These are phyloP conservation scores for Harpagifer antarcticus DNA, from an alignment of 2,797 vertebrate genomes.

Conservation along the genomic window DNA sequence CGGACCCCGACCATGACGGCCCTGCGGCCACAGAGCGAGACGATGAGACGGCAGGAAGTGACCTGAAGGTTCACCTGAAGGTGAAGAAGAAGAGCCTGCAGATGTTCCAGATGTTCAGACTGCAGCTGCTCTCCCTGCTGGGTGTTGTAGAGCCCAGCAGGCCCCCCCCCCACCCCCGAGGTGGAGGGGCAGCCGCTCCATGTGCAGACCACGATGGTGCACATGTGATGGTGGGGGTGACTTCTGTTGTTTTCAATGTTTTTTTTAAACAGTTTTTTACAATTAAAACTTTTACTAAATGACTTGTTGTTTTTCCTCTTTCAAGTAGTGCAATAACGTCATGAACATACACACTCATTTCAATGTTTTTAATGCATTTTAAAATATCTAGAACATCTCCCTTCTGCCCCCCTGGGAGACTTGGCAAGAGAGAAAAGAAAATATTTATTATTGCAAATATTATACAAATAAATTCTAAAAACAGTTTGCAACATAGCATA, in stretches of 20 bases:
- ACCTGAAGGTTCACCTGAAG: slow-evolving; percentile 19
- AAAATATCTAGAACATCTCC: no score
- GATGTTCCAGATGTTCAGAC: slow-evolving; percentile 5
- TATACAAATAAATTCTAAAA: no score
- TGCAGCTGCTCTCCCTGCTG: slow-evolving; percentile 29
- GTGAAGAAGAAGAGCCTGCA: slow-evolving; percentile 11
- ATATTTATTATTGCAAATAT: no score
- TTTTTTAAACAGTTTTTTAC: slow-evolving; percentile 26
- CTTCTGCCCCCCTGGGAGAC: no score
- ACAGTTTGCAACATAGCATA: no score
- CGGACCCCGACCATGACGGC: slow-evolving; percentile 75
- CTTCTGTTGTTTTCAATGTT: slow-evolving; percentile 4
- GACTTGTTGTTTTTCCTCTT: rapidly evolving
- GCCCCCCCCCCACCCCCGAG: no score
- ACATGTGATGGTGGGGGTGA: slow-evolving; percentile 13
- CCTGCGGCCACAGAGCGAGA: slow-evolving; percentile 67
- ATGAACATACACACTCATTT: no score
- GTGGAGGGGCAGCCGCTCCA: not conserved
- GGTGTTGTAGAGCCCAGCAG: not conserved
- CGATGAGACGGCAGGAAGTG: slow-evolving; percentile 45
- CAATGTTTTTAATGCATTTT: no score
- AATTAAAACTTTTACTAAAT: slow-evolving; percentile 36
- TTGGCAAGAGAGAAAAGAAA: no score
- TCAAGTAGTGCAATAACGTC: no score
- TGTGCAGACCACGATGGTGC: not conserved